Conservation (phyloP, 2,888 invertebrate species). For the Drosophila basisetae region DNA sequence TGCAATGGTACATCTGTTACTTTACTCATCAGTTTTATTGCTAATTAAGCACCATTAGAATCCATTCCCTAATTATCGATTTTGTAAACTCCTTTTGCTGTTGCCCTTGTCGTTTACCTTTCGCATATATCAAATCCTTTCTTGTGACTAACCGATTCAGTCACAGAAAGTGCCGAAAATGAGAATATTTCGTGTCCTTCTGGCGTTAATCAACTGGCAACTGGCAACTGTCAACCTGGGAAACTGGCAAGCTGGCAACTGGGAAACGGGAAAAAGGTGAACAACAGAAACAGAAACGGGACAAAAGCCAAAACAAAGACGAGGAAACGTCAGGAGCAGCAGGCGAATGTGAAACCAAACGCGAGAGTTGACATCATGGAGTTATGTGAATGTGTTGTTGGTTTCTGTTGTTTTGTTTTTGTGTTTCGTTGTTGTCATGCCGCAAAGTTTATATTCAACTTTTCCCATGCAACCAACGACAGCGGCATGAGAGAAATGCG, state of each 20-base stretch:
- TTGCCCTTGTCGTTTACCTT: constrained; percentile 28
- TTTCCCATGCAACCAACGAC: constrained; percentile 64
- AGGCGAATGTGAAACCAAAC: constrained; percentile 68
- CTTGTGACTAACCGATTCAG: constrained; percentile 45
- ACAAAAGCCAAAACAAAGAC: constrained; percentile 39
- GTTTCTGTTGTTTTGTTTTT: constrained; percentile 16
- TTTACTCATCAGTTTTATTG: background rate
- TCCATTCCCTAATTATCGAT: constrained; percentile 44
- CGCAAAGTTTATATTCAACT: constrained; percentile 81
- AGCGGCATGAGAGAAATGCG: constrained; percentile 68
- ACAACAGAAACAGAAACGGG: constrained; percentile 15
- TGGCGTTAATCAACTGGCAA: constrained; percentile 71
- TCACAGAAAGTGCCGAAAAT: constrained; percentile 43
- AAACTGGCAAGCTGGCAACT: constrained; percentile 19
- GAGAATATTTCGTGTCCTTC: constrained; percentile 65
- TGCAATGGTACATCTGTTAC: background rate
- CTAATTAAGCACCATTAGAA: constrained; percentile 12
- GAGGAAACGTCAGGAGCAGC: constrained; percentile 26
- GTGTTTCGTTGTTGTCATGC: constrained; percentile 61
- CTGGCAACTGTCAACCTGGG: constrained; percentile 26
- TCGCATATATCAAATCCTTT: constrained; percentile 58
- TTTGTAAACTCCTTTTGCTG: constrained; percentile 9
- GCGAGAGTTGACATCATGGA: constrained; percentile 80
- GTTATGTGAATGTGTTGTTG: constrained; percentile 56
- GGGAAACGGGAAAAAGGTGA: constrained; percentile 35